A percentile compares a stretch with the other conserved stretches of the same genome.
Evolutionary conservation across 2,888 invertebrate species (phyloP).

Genomic region (Meandrusa payeni): DNA sequence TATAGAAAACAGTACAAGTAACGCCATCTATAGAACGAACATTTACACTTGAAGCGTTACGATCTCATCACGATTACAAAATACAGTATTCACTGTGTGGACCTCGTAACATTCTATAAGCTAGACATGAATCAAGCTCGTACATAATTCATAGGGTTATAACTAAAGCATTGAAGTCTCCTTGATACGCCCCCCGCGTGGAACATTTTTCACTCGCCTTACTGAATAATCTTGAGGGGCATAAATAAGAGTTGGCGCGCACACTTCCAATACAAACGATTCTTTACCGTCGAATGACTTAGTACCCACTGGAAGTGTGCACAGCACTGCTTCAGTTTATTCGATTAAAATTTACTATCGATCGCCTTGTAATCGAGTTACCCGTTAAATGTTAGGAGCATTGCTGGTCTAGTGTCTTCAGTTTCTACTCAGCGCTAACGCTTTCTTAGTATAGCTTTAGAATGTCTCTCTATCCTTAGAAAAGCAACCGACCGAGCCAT

Average conservation of each 20-base stretch:
- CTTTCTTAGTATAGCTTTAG: no score
- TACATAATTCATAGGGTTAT: conserved; percentile 70
- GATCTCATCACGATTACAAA: conserved; percentile 22
- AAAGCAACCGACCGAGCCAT: no score
- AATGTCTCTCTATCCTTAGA: no score
- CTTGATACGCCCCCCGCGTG: conserved; percentile 63
- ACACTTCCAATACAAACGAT: conserved; percentile 41
- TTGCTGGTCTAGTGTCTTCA: no score
- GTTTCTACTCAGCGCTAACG: no score
- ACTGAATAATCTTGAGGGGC: conserved; percentile 48
- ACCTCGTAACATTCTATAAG: conserved; percentile 41
- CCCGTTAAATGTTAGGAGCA: no score
- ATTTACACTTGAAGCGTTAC: conserved; percentile 15
- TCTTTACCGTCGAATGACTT: conserved; percentile 49
- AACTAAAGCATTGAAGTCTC: conserved; percentile 53
- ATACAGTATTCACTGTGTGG: conserved; percentile 26
- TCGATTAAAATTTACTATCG: no score
- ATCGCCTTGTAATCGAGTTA: no score
- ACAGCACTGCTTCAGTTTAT: no score
- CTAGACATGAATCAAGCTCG: conserved; percentile 63
- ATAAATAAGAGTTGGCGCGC: conserved; percentile 49
- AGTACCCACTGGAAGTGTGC: conserved; percentile 29
- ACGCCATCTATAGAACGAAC: conserved; percentile 21
- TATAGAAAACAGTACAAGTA: conserved; percentile 12
- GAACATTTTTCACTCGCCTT: conserved; percentile 66